Conservation (phyloP, 2,113 vertebrate species). For the Erythrolamprus reginae region DNA sequence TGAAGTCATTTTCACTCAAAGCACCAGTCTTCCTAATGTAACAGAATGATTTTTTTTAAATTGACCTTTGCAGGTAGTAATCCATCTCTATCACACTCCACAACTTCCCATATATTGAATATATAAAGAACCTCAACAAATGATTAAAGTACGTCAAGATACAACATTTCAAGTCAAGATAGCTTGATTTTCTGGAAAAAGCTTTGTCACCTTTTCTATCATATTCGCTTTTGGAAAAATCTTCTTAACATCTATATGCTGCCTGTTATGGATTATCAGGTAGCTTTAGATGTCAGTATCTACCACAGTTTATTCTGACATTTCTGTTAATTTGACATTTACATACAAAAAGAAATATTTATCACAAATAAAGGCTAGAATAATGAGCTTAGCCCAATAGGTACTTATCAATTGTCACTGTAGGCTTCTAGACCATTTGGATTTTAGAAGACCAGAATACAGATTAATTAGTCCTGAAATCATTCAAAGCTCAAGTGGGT, state of each 20-base stretch:
- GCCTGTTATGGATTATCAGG: background rate
- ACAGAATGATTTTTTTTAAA: background rate
- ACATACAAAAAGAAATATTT: background rate
- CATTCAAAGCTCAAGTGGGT: background rate
- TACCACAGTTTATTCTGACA: background rate
- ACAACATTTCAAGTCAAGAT: background rate
- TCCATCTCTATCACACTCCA: background rate
- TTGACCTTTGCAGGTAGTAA: background rate
- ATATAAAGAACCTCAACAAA: background rate
- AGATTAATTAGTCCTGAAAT: conserved; percentile 19
- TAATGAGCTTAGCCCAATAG: background rate
- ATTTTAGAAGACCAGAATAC: background rate
- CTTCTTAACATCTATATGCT: background rate
- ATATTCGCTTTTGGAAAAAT: background rate
- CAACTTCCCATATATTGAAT: background rate
- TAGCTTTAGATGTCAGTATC: background rate
- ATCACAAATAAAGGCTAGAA: background rate
- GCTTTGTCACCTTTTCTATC: background rate
- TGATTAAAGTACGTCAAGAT: background rate
- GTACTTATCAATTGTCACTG: background rate
- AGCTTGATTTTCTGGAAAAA: background rate
- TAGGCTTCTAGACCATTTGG: background rate
- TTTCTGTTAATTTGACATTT: background rate
- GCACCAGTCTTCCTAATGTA: background rate
- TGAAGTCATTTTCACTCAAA: background rate